Base-by-base conservation (phyloP, 2,888 invertebrate species). In the Andricus curvator region DNA sequence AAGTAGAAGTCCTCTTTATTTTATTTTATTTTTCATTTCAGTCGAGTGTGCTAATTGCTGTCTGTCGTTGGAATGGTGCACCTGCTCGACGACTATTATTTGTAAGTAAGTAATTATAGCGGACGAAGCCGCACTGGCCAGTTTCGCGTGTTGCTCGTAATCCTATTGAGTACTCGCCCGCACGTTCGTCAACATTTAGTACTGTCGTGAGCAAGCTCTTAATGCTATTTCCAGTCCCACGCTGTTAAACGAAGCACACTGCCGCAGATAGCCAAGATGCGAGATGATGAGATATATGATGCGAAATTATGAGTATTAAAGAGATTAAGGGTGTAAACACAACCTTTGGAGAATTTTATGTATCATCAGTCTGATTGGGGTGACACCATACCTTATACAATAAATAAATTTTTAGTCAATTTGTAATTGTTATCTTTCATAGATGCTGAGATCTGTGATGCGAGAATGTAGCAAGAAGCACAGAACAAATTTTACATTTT, bases 141-240 rank as follows among this genome's bases (percentile, higher is more conserved):
- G 84, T 82, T 82, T 82, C 82, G 79, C 78, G 80, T 81, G 84
- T 81, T 78, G 78, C 17, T 76, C 82, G 84, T 89, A 89, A 88
- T 87, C 86, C 85, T 84, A 84, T 87, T 87, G 81, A 85, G 83
- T 82, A 81, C 84, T 84, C 82, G 78, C 81, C 83, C 84, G 84
- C 82, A 83, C 83, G 85, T 86, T 85, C 84, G 86, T 88, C 88
- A 87, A 86, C 83, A 82, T 88, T 87, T 87, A 84, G 84, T 85
- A 78, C 84, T 83, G 82, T 82, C 85, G 83, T 83, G 80, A 85
- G 81, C 84, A 81, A 77, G 83, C 84, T 85, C 81, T 76, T 81
- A 79, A 80, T 76, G 85, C 82, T 82, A 82, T 83, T 84, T 84
- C 81, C 77, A 79, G 83, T 83, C 64, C 25, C 80, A 74, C 70